These are phyloP conservation scores for Brachionus calyciflorus DNA, from an alignment of 1,140 invertebrate species.

Conservation along the genomic window DNA sequence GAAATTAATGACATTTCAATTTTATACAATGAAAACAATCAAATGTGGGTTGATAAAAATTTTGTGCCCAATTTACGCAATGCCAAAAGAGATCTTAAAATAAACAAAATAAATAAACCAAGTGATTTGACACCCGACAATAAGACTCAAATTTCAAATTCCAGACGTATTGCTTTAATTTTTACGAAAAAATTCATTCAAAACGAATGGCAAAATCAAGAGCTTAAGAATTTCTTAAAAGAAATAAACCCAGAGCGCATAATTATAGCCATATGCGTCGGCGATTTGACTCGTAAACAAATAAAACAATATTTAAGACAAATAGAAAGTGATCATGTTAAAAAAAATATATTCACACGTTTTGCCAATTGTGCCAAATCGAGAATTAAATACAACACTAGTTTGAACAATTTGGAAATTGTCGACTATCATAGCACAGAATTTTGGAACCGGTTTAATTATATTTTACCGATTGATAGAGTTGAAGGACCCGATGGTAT, in stretches of 20 bases:
- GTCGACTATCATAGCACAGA: neutral
- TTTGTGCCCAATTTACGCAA: neutral
- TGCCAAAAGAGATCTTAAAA: neutral
- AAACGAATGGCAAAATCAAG: neutral
- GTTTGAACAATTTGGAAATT: neutral
- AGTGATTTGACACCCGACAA: neutral
- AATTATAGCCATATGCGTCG: neutral
- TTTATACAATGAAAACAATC: neutral
- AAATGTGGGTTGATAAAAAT: neutral
- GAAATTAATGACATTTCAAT: neutral
- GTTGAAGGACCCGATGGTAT: neutral
- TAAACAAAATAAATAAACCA: too few relatives aligned
- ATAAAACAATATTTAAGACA: neutral
- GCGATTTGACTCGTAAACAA: neutral
- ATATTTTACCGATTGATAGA: neutral
- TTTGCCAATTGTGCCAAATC: too few relatives aligned
- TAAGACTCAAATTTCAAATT: neutral
- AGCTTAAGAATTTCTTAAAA: neutral
- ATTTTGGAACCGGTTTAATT: neutral
- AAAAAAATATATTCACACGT: neutral
- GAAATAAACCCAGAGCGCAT: neutral
- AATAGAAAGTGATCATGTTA: neutral
- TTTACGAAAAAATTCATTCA: neutral
- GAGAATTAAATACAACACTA: neutral
- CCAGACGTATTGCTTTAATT: neutral